A percentile compares a stretch with the other conserved stretches of the same genome.
These are phyloP conservation scores for Drosophila quinaria DNA, from an alignment of 2,888 invertebrate species.

Conservation along the genomic window DNA sequence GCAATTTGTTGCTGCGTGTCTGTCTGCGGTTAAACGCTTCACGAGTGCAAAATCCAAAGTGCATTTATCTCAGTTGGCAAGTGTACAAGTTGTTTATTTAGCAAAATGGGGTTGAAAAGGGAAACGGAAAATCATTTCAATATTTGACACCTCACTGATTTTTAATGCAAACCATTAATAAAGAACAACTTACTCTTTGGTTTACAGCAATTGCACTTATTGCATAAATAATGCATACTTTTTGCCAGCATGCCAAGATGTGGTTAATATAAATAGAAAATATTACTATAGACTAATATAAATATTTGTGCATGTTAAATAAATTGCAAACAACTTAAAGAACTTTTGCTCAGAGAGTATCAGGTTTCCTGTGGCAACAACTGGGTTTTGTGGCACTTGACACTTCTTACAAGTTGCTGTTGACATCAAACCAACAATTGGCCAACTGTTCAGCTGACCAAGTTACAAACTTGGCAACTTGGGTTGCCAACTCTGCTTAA, in stretches of 20 bases:
- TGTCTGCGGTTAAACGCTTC: slow-evolving; percentile 55
- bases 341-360: not conserved
- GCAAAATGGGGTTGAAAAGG: not conserved
- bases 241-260: slow-evolving; percentile 14
- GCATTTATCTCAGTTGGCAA: slow-evolving; percentile 29
- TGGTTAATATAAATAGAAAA: slow-evolving; percentile 1
- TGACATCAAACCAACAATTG: slow-evolving; percentile 36
- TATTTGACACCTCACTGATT: slow-evolving; percentile 17
- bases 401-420: not conserved
- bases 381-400: slow-evolving; percentile 10
- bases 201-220: slow-evolving; percentile 40
- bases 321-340: not conserved
- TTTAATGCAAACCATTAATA: slow-evolving; percentile 6
- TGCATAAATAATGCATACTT: slow-evolving; percentile 35
- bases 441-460: slow-evolving; percentile 10
- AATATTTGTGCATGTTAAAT: not conserved
- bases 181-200: slow-evolving; percentile 30
- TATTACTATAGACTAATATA: not conserved
- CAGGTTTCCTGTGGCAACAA: slow-evolving; percentile 1
- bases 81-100: slow-evolving; percentile 35
- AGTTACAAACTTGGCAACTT: slow-evolving; percentile 9
- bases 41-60: slow-evolving; percentile 19
- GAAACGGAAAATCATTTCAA: slow-evolving; percentile 12
- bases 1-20: slow-evolving; percentile 48
- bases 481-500: slow-evolving; percentile 25